Conservation (phyloP, 2,113 vertebrate species). For the Gambusia affinis region DNA sequence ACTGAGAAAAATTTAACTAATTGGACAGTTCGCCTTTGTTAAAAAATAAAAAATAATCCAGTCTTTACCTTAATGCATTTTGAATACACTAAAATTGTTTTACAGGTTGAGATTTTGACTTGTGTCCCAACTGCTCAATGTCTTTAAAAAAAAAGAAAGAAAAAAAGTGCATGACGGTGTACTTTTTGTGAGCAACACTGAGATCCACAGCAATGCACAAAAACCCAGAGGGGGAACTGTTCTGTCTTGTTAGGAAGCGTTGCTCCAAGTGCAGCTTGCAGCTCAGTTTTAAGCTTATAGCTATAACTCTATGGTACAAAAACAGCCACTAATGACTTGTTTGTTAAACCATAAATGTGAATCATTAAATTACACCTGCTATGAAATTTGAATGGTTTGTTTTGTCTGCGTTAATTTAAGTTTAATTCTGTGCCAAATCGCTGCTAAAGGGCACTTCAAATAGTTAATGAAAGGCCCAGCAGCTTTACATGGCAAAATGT, state of each 20-base stretch:
- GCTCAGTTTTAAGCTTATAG: constrained; percentile 24
- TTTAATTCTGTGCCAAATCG: background rate
- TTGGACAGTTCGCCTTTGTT: background rate
- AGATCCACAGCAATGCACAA: constrained; percentile 14
- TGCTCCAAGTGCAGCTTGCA: constrained; percentile 21
- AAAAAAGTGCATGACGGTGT: background rate
- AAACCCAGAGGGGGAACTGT: constrained; percentile 12
- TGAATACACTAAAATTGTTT: background rate
- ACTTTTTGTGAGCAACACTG: background rate
- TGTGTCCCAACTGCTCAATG: too few species aligned
- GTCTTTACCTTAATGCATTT: background rate
- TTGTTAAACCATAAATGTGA: constrained; percentile 7
- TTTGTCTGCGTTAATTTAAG: too few species aligned
- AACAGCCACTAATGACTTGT: constrained; percentile 36
- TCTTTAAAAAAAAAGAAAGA: too few species aligned
- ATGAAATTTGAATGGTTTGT: background rate
- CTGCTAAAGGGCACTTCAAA: background rate
- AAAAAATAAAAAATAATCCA: background rate
- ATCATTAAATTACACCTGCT: background rate
- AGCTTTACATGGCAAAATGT: background rate
- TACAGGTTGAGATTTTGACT: too few species aligned
- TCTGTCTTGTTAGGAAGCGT: constrained; percentile 12
- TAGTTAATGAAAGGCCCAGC: background rate
- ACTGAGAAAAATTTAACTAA: background rate
- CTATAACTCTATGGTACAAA: constrained; percentile 12